A percentile compares a stretch with the other conserved stretches of the same genome.
Evolutionary conservation across 2,797 vertebrate species (phyloP).

Genomic region (Danio choprae): DNA sequence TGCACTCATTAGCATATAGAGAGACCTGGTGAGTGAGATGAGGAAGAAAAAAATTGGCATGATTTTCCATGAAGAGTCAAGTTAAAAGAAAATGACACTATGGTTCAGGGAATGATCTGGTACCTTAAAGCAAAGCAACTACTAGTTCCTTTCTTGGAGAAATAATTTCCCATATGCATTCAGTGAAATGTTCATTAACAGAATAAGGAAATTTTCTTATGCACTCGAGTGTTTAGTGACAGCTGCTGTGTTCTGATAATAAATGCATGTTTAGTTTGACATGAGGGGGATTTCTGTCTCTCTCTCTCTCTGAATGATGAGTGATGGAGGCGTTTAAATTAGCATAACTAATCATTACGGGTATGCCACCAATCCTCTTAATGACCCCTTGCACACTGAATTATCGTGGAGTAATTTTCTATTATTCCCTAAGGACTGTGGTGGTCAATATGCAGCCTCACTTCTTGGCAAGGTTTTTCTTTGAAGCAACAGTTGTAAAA

Average conservation of each 20-base stretch:
- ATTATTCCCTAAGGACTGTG: not conserved
- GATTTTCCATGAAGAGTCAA: slow-evolving; percentile 22
- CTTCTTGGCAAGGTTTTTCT: not conserved
- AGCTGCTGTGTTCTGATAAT: not conserved
- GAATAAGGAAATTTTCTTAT: not conserved
- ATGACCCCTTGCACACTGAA: not conserved
- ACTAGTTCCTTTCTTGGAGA: not conserved
- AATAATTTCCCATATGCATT: not conserved
- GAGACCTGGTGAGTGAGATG: slow-evolving; percentile 18
- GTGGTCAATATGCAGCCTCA: not conserved
- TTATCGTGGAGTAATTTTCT: not conserved
- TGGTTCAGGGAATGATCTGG: slow-evolving; percentile 17
- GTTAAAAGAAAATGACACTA: not conserved
- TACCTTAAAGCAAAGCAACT: not conserved
- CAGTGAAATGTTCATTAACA: not conserved
- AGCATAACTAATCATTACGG: slow-evolving; percentile 12
- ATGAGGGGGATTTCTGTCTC: slow-evolving; percentile 2
- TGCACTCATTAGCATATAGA: slow-evolving; percentile 33
- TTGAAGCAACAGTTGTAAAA: too few relatives aligned
- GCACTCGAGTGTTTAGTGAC: not conserved
- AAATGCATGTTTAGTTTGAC: slow-evolving; percentile 10
- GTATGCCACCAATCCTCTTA: slow-evolving; percentile 3
- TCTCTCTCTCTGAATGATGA: not conserved
- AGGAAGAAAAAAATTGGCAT: not conserved
- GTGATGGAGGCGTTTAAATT: slow-evolving; percentile 34